Base-by-base conservation (phyloP, 2,888 invertebrate species). In the Cataglyphis altisquamis region DNA sequence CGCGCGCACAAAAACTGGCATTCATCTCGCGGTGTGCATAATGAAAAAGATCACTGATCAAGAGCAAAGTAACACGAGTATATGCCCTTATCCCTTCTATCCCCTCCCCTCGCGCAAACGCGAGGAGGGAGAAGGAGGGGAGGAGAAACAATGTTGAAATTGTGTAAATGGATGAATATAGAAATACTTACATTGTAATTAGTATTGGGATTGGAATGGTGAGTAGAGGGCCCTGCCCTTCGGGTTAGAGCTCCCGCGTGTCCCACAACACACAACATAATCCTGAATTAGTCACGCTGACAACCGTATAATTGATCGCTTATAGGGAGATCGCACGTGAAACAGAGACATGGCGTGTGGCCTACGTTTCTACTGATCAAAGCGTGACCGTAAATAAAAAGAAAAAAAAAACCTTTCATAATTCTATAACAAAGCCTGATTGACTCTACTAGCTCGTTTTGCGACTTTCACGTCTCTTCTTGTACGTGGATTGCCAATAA, bases 211-310 rank as follows among this genome's bases (percentile, higher is more conserved):
- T 93, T 93, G 93, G 94, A 92, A 93, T 94, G 93, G 94, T 94
- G 94, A 94, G 94, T 94, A 94, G 94, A 94, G 93, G 92, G 93
- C 91, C 93, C 94, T 94, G 93, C 93, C 93, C 93, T 93, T 94
- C 94, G 90, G 93, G 94, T 94, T 94, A 94, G 93, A 94, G 94
- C 94, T 94, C 94, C 94, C 94, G 94, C 93, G 94, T 92, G 93
- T 93, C 92, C 94, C 94, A 94, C 94, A 94, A 94, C 93, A 94
- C 94, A 94, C 92, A 94, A 94, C 92, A 94, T 93, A 94, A 94
- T 94, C 91, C 92, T 94, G 90, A 94, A 94, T 94, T 94, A 94
- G 94, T 94, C 94, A 94, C 94, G 93, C 89, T 93, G 92, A 92
- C 93, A 93, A 89, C 89, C 91, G 91, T 90, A 86, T 90, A 87